Conservation (phyloP, 1,140 invertebrate species). For the Patella vulgata region DNA sequence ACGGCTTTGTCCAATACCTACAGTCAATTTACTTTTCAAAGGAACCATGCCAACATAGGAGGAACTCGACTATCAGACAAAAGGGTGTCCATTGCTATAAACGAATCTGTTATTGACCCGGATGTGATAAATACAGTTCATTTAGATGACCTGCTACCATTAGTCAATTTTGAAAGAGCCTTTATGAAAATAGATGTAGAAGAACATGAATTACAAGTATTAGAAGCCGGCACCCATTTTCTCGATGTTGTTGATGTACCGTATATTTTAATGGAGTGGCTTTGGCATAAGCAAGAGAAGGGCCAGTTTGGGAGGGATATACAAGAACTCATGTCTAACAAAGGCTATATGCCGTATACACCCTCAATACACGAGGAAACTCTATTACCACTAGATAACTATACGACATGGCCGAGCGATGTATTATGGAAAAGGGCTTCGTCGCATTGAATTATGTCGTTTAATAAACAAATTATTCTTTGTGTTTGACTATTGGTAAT, state of each 20-base stretch:
- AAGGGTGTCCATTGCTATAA: neutral
- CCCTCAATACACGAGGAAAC: no score
- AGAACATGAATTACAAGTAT: constrained; percentile 58
- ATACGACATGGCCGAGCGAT: no score
- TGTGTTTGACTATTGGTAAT: no score
- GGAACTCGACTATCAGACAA: constrained; percentile 8
- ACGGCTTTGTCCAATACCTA: constrained; percentile 44
- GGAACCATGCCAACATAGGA: constrained; percentile 39
- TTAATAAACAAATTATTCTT: no score
- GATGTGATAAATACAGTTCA: constrained; percentile 10
- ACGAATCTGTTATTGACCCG: constrained; percentile 15
- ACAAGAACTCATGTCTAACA: no score
- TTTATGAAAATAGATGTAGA: constrained; percentile 68
- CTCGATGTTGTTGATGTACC: constrained; percentile 21
- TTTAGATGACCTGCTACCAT: constrained; percentile 30
- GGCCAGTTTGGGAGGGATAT: no score
- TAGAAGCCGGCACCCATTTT: constrained; percentile 21
- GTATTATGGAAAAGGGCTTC: no score
- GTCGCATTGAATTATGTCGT: no score
- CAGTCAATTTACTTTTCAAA: constrained; percentile 26
- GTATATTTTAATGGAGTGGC: constrained; percentile 31
- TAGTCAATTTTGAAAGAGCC: constrained; percentile 19
- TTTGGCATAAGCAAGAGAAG: neutral
- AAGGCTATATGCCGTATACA: no score
- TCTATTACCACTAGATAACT: no score